These are phyloP conservation scores for Drosophila greeni DNA, from an alignment of 2,888 invertebrate genomes.

Conservation along the genomic window DNA sequence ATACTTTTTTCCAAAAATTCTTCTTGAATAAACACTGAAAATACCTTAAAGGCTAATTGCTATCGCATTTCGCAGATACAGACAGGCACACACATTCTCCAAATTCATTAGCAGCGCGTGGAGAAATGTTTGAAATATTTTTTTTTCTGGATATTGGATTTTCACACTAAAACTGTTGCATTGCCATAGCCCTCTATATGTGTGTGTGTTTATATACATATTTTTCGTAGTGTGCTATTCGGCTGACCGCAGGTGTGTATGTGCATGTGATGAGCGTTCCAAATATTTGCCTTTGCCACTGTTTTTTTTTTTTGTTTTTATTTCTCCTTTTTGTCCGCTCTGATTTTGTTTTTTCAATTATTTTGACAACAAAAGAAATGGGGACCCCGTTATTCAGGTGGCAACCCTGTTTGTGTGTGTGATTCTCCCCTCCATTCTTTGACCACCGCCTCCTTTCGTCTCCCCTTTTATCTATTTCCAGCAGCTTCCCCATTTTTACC, in stretches of 20 bases:
- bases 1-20: not conserved
- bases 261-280: conserved; percentile 25
- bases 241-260: conserved; percentile 18
- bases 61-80: conserved; percentile 1
- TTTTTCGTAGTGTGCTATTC: conserved; percentile 16
- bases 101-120: not conserved
- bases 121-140: conserved; percentile 11
- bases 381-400: conserved; percentile 25
- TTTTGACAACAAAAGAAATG: conserved; percentile 22
- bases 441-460: conserved; percentile 3
- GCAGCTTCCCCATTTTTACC: conserved; percentile 54
- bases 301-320: conserved; percentile 12
- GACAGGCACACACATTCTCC: not conserved
- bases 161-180: conserved; percentile 18
- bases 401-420: conserved; percentile 21
- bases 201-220: not conserved
- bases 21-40: not conserved
- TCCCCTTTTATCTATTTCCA: conserved; percentile 39
- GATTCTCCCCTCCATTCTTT: conserved; percentile 45
- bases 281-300: conserved; percentile 18
- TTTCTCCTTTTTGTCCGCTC: conserved; percentile 9
- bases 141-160: conserved; percentile 1
- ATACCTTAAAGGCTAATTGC: not conserved
- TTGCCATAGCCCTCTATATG: not conserved
- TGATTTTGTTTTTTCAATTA: conserved; percentile 3